These are phyloP conservation scores for Lepidonotus clava DNA, from an alignment of 2,888 invertebrate genomes.

Conservation along the genomic window DNA sequence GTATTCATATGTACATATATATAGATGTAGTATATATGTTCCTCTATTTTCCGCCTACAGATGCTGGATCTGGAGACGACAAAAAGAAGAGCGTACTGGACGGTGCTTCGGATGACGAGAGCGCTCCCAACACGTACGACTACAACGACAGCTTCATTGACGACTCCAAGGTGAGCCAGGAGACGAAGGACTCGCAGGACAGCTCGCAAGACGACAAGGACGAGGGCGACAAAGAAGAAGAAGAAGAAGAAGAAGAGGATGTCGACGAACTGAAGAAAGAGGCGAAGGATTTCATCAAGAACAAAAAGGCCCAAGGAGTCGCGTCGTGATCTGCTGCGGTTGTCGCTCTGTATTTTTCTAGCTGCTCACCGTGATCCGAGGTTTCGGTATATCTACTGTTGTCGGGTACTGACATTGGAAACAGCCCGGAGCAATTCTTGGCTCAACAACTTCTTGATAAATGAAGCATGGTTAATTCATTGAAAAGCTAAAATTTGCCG, in stretches of 20 bases:
- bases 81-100: no score
- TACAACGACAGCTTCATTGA: slow-evolving; percentile 37
- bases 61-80: no score
- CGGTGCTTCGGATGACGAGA: neutral
- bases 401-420: no score
- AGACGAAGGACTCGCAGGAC: neutral
- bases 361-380: neutral
- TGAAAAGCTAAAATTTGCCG: no score
- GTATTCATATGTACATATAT: no score
- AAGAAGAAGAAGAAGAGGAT: slow-evolving; percentile 30
- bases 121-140: slow-evolving; percentile 25
- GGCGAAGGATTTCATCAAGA: slow-evolving; percentile 20
- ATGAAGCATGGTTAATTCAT: no score
- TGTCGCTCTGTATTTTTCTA: neutral
- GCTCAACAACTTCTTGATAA: no score
- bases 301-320: neutral
- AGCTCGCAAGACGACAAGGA: neutral
- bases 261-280: neutral
- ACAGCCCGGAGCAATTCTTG: no score
- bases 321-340: neutral
- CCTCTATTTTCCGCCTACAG: no score
- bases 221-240: neutral
- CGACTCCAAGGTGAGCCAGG: neutral
- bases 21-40: no score
- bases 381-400: no score